Percentiles rank a stretch among this genome's conserved stretches.
phyloP scores from a whole-genome alignment of 2,888 invertebrate genomes.

The Nomada ruficornis region DNA sequence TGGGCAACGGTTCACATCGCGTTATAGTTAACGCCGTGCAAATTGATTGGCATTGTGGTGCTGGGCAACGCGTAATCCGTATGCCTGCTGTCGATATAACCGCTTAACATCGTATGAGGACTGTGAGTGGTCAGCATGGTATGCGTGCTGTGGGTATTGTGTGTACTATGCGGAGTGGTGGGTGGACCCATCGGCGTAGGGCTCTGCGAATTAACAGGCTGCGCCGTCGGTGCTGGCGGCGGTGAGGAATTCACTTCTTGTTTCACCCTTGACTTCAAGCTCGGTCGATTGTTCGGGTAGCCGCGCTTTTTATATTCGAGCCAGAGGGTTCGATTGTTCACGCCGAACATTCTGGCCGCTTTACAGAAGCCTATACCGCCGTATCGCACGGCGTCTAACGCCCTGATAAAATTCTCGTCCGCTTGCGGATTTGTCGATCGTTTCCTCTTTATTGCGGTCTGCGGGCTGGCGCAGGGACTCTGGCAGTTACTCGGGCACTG shows the following conservation, averaged over 20 bases:
- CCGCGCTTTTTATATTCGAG: slow-evolving; percentile 93
- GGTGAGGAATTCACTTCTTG: slow-evolving; percentile 88
- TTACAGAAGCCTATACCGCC: slow-evolving; percentile 95
- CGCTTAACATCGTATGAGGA: slow-evolving; percentile 88
- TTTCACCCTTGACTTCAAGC: slow-evolving; percentile 91
- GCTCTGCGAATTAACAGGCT: slow-evolving; percentile 84
- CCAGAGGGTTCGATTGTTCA: slow-evolving; percentile 94
- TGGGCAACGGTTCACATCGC: slow-evolving; percentile 87
- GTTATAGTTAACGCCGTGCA: slow-evolving; percentile 91
- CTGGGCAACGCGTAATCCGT: slow-evolving; percentile 88
- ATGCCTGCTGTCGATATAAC: slow-evolving; percentile 89
- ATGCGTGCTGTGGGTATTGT: slow-evolving; percentile 80
- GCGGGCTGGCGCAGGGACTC: slow-evolving; percentile 84
- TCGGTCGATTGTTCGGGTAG: slow-evolving; percentile 92
- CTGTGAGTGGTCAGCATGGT: slow-evolving; percentile 88
- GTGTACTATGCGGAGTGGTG: slow-evolving; percentile 76
- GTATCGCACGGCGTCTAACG: slow-evolving; percentile 92
- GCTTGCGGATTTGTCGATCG: slow-evolving; percentile 92
- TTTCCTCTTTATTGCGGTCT: slow-evolving; percentile 86
- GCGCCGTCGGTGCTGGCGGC: slow-evolving; percentile 85
- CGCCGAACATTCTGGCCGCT: slow-evolving; percentile 93
- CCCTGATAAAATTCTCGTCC: slow-evolving; percentile 92
- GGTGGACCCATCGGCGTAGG: slow-evolving; percentile 82
- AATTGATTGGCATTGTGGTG: slow-evolving; percentile 89
- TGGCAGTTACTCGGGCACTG: slow-evolving; percentile 82